phyloP scores from a whole-genome alignment of 2,888 invertebrate species.

The Rhagonycha lutea region DNA sequence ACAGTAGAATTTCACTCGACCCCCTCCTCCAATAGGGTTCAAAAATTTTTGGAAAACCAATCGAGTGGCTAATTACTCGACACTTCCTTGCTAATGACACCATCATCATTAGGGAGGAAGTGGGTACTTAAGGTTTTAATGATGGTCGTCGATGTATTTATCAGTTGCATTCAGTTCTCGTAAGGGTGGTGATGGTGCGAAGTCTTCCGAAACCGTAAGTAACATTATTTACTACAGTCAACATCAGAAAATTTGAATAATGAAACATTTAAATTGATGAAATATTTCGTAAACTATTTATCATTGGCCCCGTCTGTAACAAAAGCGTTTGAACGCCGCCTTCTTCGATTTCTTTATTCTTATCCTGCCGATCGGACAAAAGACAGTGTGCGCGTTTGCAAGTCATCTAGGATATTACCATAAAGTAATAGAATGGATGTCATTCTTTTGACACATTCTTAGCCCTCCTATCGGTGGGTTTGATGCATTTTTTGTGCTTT shows the following conservation, averaged over 20 bases:
- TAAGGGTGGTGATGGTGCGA: not conserved
- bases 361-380: conserved; percentile 22
- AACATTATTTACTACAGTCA: not conserved
- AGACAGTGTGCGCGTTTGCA: conserved; percentile 29
- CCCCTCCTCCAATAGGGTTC: not conserved
- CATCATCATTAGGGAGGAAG: not conserved
- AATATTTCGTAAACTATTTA: conserved; percentile 22
- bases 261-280: conserved; percentile 7
- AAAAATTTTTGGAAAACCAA: not conserved
- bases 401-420: conserved; percentile 39
- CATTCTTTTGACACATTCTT: conserved; percentile 39
- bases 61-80: not conserved
- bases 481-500: conserved; percentile 8
- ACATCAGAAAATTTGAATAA: not conserved
- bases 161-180: not conserved
- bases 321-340: conserved; percentile 23
- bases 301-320: conserved; percentile 18
- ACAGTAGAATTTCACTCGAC: not conserved
- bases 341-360: conserved; percentile 25
- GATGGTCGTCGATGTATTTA: too few relatives aligned
- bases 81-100: too few relatives aligned
- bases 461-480: conserved; percentile 12
- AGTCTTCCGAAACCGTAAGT: not conserved
- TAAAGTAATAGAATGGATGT: conserved; percentile 40
- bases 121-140: not conserved